These are phyloP conservation scores for Pollenia labialis DNA, from an alignment of 2,888 invertebrate species.

Conservation along the genomic window DNA sequence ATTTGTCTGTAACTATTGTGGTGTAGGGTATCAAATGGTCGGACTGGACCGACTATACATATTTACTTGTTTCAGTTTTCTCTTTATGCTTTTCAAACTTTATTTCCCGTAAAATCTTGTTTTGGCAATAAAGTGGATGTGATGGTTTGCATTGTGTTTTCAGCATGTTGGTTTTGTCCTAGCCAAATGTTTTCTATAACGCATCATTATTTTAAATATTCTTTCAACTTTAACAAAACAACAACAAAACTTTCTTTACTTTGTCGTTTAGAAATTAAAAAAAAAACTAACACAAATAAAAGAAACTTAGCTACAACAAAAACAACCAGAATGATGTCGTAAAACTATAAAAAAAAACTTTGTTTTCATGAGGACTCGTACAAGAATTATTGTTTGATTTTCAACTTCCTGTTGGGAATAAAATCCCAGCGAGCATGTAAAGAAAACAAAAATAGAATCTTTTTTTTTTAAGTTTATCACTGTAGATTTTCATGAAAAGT, in stretches of 20 bases:
- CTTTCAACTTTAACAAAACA: constrained; percentile 25
- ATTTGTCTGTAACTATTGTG: too few species aligned
- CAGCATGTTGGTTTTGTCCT: background rate
- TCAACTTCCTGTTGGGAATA: constrained; percentile 11
- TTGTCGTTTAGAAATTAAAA: constrained; percentile 7
- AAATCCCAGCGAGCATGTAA: background rate
- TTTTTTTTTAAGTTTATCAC: background rate
- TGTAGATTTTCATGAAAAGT: background rate
- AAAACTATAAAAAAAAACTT: constrained; percentile 3
- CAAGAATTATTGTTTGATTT: constrained; percentile 27
- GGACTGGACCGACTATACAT: too few species aligned
- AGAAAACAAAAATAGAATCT: background rate
- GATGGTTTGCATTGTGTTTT: background rate
- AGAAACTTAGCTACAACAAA: background rate
- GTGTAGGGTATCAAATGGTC: too few species aligned
- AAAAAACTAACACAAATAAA: constrained; percentile 12
- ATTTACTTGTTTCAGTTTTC: too few species aligned
- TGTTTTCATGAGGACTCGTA: background rate
- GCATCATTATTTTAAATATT: background rate
- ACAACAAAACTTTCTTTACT: constrained; percentile 33
- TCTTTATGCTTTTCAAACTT: too few species aligned
- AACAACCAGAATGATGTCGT: too few species aligned
- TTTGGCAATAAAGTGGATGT: background rate
- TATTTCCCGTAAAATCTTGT: too few species aligned
- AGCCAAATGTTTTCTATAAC: too few species aligned